Percentiles rank a stretch among this genome's conserved stretches.
Evolutionary conservation across 2,797 vertebrate species (phyloP).

Genomic region (Danio albolineatus): DNA sequence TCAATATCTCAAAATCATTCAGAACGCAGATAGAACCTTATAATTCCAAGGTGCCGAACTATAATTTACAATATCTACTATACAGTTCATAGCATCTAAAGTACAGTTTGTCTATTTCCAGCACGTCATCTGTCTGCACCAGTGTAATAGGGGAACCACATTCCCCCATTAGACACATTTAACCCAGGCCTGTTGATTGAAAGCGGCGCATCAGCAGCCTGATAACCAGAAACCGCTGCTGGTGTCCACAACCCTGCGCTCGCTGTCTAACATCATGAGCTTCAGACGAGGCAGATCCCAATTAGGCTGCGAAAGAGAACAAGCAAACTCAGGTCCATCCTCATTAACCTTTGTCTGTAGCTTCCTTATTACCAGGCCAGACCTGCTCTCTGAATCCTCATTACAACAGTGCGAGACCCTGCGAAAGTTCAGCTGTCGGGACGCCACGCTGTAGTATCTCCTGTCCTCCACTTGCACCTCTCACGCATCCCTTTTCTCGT

Average conservation of each 20-base stretch:
- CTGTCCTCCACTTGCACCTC: not conserved
- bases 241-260: slow-evolving; percentile 5
- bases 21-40: no score
- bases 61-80: no score
- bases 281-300: slow-evolving; percentile 58
- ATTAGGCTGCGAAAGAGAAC: slow-evolving; percentile 58
- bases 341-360: slow-evolving; percentile 67
- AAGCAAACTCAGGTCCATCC: slow-evolving; percentile 55
- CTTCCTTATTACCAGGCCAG: slow-evolving; percentile 49
- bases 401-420: slow-evolving; percentile 50
- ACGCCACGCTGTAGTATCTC: slow-evolving; percentile 4
- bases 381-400: slow-evolving; percentile 44
- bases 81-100: no score
- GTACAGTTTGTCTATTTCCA: not conserved
- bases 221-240: slow-evolving; percentile 8
- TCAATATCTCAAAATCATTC: no score
- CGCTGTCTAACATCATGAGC: slow-evolving; percentile 52
- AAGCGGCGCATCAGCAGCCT: not conserved
- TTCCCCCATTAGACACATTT: slow-evolving; percentile 15
- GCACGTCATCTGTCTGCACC: not conserved
- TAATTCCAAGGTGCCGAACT: no score
- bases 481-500: slow-evolving; percentile 21
- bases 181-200: not conserved
- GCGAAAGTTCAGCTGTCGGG: slow-evolving; percentile 24
- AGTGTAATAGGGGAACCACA: not conserved